Percentiles rank a stretch among this genome's conserved stretches.
phyloP scores from a whole-genome alignment of 2,888 invertebrate species.

The Euspilapteryx auroguttella region DNA sequence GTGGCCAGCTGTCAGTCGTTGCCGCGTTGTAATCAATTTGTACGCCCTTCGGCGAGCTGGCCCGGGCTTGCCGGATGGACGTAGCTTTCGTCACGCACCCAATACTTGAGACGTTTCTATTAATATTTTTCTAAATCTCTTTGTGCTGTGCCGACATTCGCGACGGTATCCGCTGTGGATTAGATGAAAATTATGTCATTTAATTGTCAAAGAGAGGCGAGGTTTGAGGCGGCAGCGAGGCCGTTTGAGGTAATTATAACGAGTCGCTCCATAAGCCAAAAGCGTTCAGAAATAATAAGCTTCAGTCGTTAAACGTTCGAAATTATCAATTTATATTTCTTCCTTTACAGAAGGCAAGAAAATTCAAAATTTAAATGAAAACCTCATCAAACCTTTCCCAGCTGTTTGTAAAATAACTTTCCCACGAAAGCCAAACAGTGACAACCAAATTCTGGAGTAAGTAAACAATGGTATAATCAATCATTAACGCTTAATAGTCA shows the following conservation, averaged over 20 bases:
- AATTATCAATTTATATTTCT: no score
- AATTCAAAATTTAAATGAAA: no score
- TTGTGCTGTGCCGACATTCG: slow-evolving; percentile 8
- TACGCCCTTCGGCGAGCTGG: slow-evolving; percentile 35
- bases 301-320: no score
- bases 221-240: no score
- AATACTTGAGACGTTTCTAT: slow-evolving; percentile 7
- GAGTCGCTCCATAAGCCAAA: no score
- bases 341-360: no score
- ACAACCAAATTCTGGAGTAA: slow-evolving; percentile 32
- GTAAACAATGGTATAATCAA: slow-evolving; percentile 44
- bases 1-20: slow-evolving; percentile 45
- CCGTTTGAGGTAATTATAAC: no score
- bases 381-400: no score
- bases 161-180: no score
- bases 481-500: slow-evolving; percentile 40
- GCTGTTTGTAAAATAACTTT: slow-evolving; percentile 1
- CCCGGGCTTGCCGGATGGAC: slow-evolving; percentile 26
- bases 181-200: no score
- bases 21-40: slow-evolving; percentile 46
- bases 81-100: slow-evolving; percentile 45
- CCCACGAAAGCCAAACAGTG: slow-evolving; percentile 21
- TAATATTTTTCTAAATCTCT: slow-evolving; percentile 10
- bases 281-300: no score
- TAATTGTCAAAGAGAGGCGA: no score